A percentile compares a stretch with the other conserved stretches of the same genome.
phyloP scores from a whole-genome alignment of 1,140 invertebrate genomes.

The Drosophila arawakana region DNA sequence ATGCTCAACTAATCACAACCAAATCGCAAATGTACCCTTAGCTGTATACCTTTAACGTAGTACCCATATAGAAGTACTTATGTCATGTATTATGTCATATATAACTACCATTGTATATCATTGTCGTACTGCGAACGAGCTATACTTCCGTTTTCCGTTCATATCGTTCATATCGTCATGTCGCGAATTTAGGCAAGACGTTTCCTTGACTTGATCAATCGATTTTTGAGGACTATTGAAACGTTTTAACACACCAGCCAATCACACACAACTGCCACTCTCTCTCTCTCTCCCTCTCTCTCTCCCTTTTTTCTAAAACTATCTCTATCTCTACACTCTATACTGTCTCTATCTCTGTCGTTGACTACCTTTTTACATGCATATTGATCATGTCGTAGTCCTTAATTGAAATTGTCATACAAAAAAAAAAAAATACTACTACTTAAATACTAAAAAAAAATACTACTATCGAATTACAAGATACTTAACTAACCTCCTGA shows the following conservation, averaged over 20 bases:
- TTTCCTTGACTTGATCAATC: slow-evolving; percentile 1
- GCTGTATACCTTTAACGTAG: slow-evolving; percentile 28
- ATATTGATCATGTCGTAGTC: slow-evolving; percentile 72
- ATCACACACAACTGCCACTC: slow-evolving; percentile 9
- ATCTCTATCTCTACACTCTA: slow-evolving; percentile 1
- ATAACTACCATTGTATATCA: slow-evolving; percentile 17
- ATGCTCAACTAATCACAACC: slow-evolving; percentile 16
- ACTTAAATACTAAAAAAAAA: slow-evolving; percentile 28
- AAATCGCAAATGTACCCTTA: slow-evolving; percentile 34
- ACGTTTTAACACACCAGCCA: slow-evolving; percentile 7
- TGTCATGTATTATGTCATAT: slow-evolving; percentile 40
- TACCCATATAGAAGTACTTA: slow-evolving; percentile 29
- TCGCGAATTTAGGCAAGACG: slow-evolving; percentile 2
- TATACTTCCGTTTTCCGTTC: slow-evolving; percentile 16
- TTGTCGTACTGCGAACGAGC: slow-evolving; percentile 30
- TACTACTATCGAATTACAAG: neutral
- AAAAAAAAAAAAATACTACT: slow-evolving; percentile 31
- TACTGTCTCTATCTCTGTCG: slow-evolving; percentile 4
- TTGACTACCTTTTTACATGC: slow-evolving; percentile 29
- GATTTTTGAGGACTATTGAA: neutral
- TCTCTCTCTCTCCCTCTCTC: slow-evolving; percentile 13
- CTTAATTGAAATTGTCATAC: slow-evolving; percentile 59
- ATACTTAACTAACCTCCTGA: slow-evolving; percentile 38
- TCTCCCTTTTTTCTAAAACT: slow-evolving; percentile 3
- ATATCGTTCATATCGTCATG: slow-evolving; percentile 21